Evolutionary conservation across 2,888 invertebrate species (phyloP).

Genomic region (Pecten maximus): DNA sequence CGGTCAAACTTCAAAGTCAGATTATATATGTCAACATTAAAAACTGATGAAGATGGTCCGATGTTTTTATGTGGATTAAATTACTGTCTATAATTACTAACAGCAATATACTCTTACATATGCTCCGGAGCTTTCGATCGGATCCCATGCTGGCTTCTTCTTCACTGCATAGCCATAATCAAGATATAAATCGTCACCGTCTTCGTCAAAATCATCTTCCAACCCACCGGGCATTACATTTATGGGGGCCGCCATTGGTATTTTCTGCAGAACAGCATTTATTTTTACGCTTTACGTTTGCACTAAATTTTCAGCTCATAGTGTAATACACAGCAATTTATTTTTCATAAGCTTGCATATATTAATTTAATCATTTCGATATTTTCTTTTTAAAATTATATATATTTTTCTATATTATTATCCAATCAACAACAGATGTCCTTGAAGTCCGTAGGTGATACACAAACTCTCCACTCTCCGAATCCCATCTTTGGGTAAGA

Average conservation of each 20-base stretch:
- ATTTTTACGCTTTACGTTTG: neutral
- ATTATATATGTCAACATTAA: neutral
- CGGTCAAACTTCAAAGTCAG: slow-evolving; percentile 33
- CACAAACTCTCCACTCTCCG: neutral
- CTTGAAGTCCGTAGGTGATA: slow-evolving; percentile 31
- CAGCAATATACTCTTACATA: neutral
- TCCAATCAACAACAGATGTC: slow-evolving; percentile 31
- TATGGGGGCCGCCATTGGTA: slow-evolving; percentile 59
- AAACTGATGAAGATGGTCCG: neutral
- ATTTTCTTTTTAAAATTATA: neutral
- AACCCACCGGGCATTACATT: slow-evolving; percentile 65
- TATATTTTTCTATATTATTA: neutral
- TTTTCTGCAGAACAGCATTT: neutral
- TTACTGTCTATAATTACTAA: neutral
- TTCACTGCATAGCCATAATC: slow-evolving; percentile 62
- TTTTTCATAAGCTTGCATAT: neutral
- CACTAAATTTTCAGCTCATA: neutral
- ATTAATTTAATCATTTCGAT: neutral
- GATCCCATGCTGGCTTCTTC: slow-evolving; percentile 42
- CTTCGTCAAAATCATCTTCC: slow-evolving; percentile 68
- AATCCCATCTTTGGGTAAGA: slow-evolving; percentile 48
- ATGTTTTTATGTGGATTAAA: neutral
- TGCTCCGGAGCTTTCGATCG: neutral
- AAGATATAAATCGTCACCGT: slow-evolving; percentile 61
- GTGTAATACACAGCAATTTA: neutral